A percentile compares a stretch with the other conserved stretches of the same genome.
These are phyloP conservation scores for Terrapene triunguis DNA, from an alignment of 2,113 vertebrate species.

Conservation along the genomic window DNA sequence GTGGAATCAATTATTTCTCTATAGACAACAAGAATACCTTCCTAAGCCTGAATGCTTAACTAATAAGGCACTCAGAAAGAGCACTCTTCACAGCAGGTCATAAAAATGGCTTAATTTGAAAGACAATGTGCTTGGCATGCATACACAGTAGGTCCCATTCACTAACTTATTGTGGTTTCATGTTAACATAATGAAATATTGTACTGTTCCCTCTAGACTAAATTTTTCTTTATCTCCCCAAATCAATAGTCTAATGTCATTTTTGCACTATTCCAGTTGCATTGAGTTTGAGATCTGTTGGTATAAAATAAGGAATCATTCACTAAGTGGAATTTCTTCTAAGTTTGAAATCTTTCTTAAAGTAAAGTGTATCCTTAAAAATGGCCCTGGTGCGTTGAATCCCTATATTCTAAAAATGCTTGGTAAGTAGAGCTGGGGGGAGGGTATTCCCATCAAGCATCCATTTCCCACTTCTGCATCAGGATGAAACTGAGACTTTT, in stretches of 20 bases:
- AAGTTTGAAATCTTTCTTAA: not conserved
- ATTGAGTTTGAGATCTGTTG: not conserved
- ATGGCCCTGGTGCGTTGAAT: not conserved
- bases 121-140: constrained; percentile 30
- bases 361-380: not conserved
- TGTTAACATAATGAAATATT: constrained; percentile 50
- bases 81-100: not conserved
- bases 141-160: not conserved
- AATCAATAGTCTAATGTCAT: not conserved
- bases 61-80: constrained; percentile 35
- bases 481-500: too few species aligned
- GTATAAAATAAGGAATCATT: not conserved
- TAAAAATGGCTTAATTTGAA: constrained; percentile 58
- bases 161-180: constrained; percentile 33
- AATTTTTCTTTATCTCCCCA: constrained; percentile 48
- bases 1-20: constrained; percentile 62
- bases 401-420: not conserved
- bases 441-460: not conserved
- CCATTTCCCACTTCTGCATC: too few species aligned
- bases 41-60: constrained; percentile 35
- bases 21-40: not conserved
- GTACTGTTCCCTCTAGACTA: not conserved
- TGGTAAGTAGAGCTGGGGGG: not conserved
- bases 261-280: not conserved
- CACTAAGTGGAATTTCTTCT: not conserved